phyloP scores from a whole-genome alignment of 1,140 invertebrate genomes.

The Chelonus insularis region DNA sequence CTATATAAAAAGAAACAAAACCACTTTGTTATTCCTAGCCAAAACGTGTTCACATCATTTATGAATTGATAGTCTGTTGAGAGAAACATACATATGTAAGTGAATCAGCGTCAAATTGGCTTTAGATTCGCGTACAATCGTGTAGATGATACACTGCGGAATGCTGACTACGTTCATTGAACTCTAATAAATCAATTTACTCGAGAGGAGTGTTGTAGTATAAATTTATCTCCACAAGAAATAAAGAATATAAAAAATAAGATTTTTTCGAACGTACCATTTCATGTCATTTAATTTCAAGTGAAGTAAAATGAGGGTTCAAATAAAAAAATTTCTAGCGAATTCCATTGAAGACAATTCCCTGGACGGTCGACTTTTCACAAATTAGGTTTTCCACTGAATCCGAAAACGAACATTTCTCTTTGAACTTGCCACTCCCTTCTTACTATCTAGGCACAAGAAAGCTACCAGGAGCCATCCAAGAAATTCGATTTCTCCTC shows the following conservation, averaged over 20 bases:
- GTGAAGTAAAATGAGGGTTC: slow-evolving; percentile 3
- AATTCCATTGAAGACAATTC: slow-evolving; percentile 25
- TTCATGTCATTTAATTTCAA: slow-evolving; percentile 24
- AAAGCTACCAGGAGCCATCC: neutral
- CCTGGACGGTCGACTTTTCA: slow-evolving; percentile 30
- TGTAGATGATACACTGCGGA: slow-evolving; percentile 15
- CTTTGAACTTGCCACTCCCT: slow-evolving; percentile 30
- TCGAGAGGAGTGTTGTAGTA: neutral
- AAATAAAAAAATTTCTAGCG: slow-evolving; percentile 9
- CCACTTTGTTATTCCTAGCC: no score
- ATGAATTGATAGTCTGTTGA: neutral
- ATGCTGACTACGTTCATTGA: neutral
- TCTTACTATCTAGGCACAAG: slow-evolving; percentile 6
- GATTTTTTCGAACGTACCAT: slow-evolving; percentile 8
- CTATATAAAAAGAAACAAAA: no score
- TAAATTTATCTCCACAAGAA: neutral
- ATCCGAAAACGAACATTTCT: slow-evolving; percentile 20
- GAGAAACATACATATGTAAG: neutral
- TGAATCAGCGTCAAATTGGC: slow-evolving; percentile 26
- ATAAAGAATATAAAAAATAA: neutral
- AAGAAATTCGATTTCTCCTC: slow-evolving; percentile 30
- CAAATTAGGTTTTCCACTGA: slow-evolving; percentile 33
- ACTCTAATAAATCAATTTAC: slow-evolving; percentile 13
- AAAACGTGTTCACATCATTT: neutral
- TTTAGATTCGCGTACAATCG: slow-evolving; percentile 26